Evolutionary conservation across 1,140 invertebrate species (phyloP), one percentile per base, ranked within the genome.

Genomic region (Cotesia vestalis): DNA sequence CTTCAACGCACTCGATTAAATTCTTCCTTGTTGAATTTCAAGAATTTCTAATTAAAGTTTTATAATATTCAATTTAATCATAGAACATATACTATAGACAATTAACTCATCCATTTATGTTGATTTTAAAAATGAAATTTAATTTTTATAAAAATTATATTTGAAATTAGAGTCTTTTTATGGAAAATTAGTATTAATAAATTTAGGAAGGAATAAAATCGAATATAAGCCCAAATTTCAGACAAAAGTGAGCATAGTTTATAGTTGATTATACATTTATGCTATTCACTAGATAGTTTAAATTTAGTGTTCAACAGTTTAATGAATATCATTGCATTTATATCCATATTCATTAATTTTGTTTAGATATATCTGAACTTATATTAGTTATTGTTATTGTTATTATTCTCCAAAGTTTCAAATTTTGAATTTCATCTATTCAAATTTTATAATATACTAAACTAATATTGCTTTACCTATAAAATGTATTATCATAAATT

Each of bases 301-400:
- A 12, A 55, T 55, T 55, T 3, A 17, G 53, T 20, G 20, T 11
- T 59, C 14, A 59, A 59, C 4, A 17, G 57, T 59, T 17, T 20
- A 27, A 9, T 20, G 57, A 59, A 59, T 20, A 59, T 59, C 20
- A 27, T 20, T 20, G 57, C 4, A 59, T 59, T 59, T 59, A 59
- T 59, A 17, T 59, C 57, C 57, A 59, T 59, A 59, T 59, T 59
- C 57, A 59, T 59, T 59, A 59, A 59, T 59, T 59, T 59, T 8
- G 14, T 59, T 20, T 5, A 27, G 20, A 27, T 34, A 1, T 27
- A 27, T 27, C 27, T 27, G 27, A 27, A 27, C 27, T 27, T 27
- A 27, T 27, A 27, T 27, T 8, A 59, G 57, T 59, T 59, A 59
- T 59, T 59, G 57, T 20, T 59, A 59, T 17, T 46, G 11, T 27